Evolutionary conservation across 2,113 vertebrate genomes (phyloP), one percentile per base, ranked within the genome.

Genomic region (Oreamnos americanus): DNA sequence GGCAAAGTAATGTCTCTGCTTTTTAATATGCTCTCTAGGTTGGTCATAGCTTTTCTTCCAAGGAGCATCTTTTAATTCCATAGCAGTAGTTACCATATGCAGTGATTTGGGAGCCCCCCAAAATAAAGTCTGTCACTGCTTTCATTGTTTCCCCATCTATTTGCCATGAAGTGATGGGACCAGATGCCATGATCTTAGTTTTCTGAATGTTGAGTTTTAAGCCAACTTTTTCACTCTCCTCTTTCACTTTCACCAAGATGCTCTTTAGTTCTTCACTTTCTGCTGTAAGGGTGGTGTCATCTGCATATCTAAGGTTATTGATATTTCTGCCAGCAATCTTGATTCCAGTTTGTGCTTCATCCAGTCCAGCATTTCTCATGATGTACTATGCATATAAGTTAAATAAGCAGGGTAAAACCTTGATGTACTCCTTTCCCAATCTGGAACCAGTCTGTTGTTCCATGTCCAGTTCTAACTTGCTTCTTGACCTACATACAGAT

Each of bases 361-460:
- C 64, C n/a, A 71, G 17, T 6, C 64, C 64, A 71, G n/a, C 4
- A 21, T 36, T 71, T 71, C n/a, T 36, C 64, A 71, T 71, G 64
- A 36, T 21, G 64, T 71, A 71, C 17, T 21, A 1, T 1, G 10
- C 64, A 36, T 71, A 36, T 21, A 36, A 36, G 17, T 36, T 67
- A 71, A 71, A 36, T 71, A 71, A 71, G 17, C n/a, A 71, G n/a
- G 64, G 64, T 71, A 71, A 36, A 71, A 21, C n/a, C 64, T 71
- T 71, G 9, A 71, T 0, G 0, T 71, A 71, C 64, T 36, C n/a
- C n/a, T 71, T 71, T 71, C 4, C 64, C 4, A 0, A 71, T 71
- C 21, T 71, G 64, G 17, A 36, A 71, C 17, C n/a, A 36, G 64
- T 21, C 64, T 36, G 17, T 71, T 71, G n/a, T 71, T 71, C 64